phyloP scores from a whole-genome alignment of 2,888 invertebrate genomes.

The Timema podura region DNA sequence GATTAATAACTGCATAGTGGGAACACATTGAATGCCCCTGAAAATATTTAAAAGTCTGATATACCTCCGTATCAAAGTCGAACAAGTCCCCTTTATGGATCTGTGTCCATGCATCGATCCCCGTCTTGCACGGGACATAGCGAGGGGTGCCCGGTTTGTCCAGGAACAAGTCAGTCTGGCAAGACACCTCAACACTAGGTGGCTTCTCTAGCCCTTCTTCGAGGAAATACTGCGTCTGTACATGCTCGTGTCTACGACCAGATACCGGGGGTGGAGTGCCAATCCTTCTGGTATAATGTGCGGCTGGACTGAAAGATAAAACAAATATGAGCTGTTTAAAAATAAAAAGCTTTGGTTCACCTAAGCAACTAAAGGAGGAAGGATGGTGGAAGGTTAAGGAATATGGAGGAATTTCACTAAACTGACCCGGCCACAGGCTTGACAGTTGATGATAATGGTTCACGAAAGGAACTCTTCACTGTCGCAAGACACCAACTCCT shows the following conservation, averaged over 20 bases:
- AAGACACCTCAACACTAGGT: slow-evolving; percentile 69
- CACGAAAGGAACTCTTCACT: too few species aligned
- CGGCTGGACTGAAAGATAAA: too few species aligned
- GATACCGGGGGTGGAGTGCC: slow-evolving; percentile 74
- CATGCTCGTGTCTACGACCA: slow-evolving; percentile 77
- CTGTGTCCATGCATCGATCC: slow-evolving; percentile 78
- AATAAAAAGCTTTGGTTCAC: too few species aligned
- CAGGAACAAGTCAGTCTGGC: slow-evolving; percentile 83
- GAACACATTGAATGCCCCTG: too few species aligned
- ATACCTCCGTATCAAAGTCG: slow-evolving; percentile 88
- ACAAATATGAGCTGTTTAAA: too few species aligned
- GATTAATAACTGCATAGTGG: too few species aligned
- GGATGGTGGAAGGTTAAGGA: too few species aligned
- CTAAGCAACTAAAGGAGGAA: too few species aligned
- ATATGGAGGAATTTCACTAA: too few species aligned
- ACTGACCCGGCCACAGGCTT: too few species aligned
- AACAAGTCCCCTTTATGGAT: slow-evolving; percentile 88
- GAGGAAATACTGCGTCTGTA: slow-evolving; percentile 86
- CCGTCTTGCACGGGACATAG: slow-evolving; percentile 74
- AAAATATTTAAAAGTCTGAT: slow-evolving; percentile 37
- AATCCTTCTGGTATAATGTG: slow-evolving; percentile 43
- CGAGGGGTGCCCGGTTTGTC: slow-evolving; percentile 77
- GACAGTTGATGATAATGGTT: too few species aligned
- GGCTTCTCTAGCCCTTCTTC: slow-evolving; percentile 80
- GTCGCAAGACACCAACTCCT: too few species aligned